Evolutionary conservation across 1,140 invertebrate species (phyloP), one percentile per base, ranked within the genome.

Genomic region (Subanguina moxae): DNA sequence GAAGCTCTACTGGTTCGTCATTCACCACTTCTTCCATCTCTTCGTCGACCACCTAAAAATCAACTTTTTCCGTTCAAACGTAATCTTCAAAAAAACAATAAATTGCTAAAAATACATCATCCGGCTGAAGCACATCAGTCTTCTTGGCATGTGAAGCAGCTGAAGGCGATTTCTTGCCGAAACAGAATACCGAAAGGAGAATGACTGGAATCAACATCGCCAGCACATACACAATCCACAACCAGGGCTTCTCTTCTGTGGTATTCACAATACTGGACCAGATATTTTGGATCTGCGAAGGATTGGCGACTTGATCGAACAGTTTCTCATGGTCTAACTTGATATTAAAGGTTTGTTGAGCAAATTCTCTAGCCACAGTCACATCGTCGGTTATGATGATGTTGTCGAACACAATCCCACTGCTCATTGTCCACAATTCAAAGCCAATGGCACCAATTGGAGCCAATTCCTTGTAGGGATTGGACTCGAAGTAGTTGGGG

Each of bases 401-500:
- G 84, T 98, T 98, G 84, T 99, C 95, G 85, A 86, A 86, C n/a
- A 85, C 66, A 52, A 98, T 91, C 75, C 89, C 88, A 73, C 91
- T 89, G 0, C 91, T 93, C 91, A 98, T 97, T 0, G 94, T 94
- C 95, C 95, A 69, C 32, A 0, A 28, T 15, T 71, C 57, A 38
- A 74, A 69, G 15, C 17, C 13, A 32, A 61, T 43, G n/a, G 58
- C 58, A 43, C 58, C 58, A 85, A 97, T 91, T 19, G 92, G 85
- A 25, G 89, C 89, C 90, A 97, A 92, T 57, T 78, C 77, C 78
- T 86, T 88, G 85, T 92, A 97, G 38, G 95, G 84, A 38, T 90
- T 87, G 83, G 97, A 94, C 76, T 93, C 90, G 84, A 92, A 99
- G 84, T 88, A 97, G 82, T 94, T 86, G 0, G 93, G 93, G 86